Evolutionary conservation across 2,797 vertebrate genomes (phyloP).

Genomic region (Spondyliosoma cantharus): DNA sequence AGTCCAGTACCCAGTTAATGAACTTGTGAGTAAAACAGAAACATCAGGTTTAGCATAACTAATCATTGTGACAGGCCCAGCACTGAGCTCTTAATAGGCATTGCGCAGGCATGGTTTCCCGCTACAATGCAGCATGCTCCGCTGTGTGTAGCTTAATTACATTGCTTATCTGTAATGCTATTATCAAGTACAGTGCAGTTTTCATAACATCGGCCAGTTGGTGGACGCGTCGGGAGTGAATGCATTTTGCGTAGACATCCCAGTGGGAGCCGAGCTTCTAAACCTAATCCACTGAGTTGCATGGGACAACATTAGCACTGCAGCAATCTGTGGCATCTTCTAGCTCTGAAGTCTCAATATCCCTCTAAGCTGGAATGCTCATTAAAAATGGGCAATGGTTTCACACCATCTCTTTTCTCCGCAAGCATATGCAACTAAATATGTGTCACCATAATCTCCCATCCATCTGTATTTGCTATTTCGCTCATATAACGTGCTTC

Average conservation of each 20-base stretch:
- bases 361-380: slow-evolving; percentile 66
- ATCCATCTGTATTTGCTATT: slow-evolving; percentile 65
- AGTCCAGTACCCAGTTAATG: slow-evolving; percentile 44
- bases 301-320: slow-evolving; percentile 59
- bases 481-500: slow-evolving; percentile 49
- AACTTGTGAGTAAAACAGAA: slow-evolving; percentile 59
- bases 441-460: slow-evolving; percentile 63
- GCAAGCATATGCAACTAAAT: slow-evolving; percentile 68
- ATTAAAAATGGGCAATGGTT: slow-evolving; percentile 65
- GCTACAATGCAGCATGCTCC: slow-evolving; percentile 47
- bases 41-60: slow-evolving; percentile 60
- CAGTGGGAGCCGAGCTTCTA: slow-evolving; percentile 56
- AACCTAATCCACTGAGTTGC: slow-evolving; percentile 67
- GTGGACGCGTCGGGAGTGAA: slow-evolving; percentile 49
- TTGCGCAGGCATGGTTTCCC: slow-evolving; percentile 38
- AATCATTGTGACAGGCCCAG: slow-evolving; percentile 69
- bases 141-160: slow-evolving; percentile 71
- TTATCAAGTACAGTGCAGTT: slow-evolving; percentile 65
- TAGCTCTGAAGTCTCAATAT: slow-evolving; percentile 64
- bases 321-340: slow-evolving; percentile 70
- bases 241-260: slow-evolving; percentile 31
- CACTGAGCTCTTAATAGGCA: slow-evolving; percentile 62
- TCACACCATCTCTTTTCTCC: slow-evolving; percentile 48
- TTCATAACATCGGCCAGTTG: slow-evolving; percentile 65
- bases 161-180: slow-evolving; percentile 70